These are phyloP conservation scores for Varanus komodoensis DNA, from an alignment of 2,113 vertebrate genomes.

Conservation along the genomic window DNA sequence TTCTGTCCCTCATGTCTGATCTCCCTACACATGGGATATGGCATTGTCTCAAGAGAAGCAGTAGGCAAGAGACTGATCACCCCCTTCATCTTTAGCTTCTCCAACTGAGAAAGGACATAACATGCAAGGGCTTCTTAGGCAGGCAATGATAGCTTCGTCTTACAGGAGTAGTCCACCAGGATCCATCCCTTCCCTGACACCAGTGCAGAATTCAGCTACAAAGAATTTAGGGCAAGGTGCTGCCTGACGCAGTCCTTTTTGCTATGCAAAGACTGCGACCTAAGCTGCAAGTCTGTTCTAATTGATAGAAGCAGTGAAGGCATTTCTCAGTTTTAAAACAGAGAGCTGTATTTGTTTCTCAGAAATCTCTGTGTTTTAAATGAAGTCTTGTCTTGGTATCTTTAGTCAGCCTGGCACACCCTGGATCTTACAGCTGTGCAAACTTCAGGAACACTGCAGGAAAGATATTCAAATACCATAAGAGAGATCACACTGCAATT, in stretches of 20 bases:
- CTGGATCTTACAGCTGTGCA: not conserved
- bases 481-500: not conserved
- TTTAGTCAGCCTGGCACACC: not conserved
- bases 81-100: no score
- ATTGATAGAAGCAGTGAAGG: not conserved
- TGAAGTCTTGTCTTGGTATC: not conserved
- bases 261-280: not conserved
- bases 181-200: not conserved
- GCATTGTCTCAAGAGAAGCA: no score
- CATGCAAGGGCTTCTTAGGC: no score
- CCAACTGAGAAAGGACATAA: no score
- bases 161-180: not conserved
- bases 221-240: not conserved
- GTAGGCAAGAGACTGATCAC: no score
- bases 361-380: not conserved
- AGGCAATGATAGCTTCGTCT: not conserved
- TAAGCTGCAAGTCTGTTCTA: not conserved
- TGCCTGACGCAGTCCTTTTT: not conserved
- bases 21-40: no score
- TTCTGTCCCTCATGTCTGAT: no score
- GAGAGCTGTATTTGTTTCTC: slow-evolving; percentile 1
- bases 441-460: not conserved
- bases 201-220: not conserved
- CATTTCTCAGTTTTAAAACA: no score
- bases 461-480: not conserved